Percentiles rank a stretch among this genome's conserved stretches.
Evolutionary conservation across 2,113 vertebrate species (phyloP).

Genomic region (Orientallactaga bullata): DNA sequence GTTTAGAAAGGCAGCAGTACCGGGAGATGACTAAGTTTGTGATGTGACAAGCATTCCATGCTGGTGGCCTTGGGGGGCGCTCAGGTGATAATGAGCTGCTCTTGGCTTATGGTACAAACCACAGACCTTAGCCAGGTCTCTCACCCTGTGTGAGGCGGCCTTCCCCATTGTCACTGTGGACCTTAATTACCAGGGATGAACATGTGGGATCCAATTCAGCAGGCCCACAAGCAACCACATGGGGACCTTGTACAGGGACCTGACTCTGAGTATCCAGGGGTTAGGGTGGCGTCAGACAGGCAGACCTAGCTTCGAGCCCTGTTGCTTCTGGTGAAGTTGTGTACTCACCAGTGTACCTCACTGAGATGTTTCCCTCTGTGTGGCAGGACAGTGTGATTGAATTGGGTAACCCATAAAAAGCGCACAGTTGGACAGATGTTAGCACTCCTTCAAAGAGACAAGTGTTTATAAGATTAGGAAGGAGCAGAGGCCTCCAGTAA

Average conservation of each 20-base stretch:
- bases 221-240: neutral
- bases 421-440: neutral
- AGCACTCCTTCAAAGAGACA: neutral
- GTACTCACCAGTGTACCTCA: neutral
- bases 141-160: neutral
- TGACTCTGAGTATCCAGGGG: slow-evolving; percentile 3
- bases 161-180: neutral
- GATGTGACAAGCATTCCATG: neutral
- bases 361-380: neutral
- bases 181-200: neutral
- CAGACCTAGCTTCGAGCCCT: neutral
- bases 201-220: neutral
- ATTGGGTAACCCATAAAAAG: neutral
- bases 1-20: slow-evolving; percentile 1
- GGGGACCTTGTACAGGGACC: neutral
- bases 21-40: slow-evolving; percentile 1
- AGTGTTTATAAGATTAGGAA: neutral
- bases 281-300: neutral
- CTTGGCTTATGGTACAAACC: neutral
- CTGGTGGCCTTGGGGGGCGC: neutral
- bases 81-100: neutral
- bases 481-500: neutral
- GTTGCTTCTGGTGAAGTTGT: neutral
- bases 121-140: neutral
- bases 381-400: neutral